Evolutionary conservation across 2,888 invertebrate genomes (phyloP), one percentile per base, ranked within the genome.

Genomic region (Rosalia funebris): DNA sequence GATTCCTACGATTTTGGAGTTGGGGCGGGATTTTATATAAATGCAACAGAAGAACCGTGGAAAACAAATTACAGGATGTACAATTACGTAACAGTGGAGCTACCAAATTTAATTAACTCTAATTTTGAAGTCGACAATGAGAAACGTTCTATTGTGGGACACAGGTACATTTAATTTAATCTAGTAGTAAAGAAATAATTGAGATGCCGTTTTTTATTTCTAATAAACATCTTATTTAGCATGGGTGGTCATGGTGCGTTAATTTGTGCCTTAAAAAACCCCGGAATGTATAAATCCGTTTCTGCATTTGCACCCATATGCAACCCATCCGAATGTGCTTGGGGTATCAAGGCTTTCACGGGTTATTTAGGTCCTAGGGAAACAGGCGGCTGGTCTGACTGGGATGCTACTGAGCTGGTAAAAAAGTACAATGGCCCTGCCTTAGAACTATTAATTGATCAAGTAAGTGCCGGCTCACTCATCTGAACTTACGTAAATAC

Each of bases 211-310:
- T n/a, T n/a, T n/a, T n/a, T n/a, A n/a, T n/a, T n/a, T n/a, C n/a
- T n/a, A n/a, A n/a, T n/a, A n/a, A n/a, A n/a, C n/a, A n/a, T n/a
- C n/a, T n/a, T n/a, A n/a, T n/a, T n/a, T 78, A 96, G 97, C 77
- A 99, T 99, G 98, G 98, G 98, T 60, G 98, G 98, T 16, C 98
- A 98, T 83, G 98, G 99, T 20, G 97, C 98, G 11, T 80, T 98
- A 44, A 89, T 96, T 52, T 92, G 92, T 76, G 92, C 93, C 2
- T 82, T 99, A 37, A 93, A 94, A 81, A 96, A 95, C 82, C 97
- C 97, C 7, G 93, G 92, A 10, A 82, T 91, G 57, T 98, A 92
- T 82, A 88, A 88, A 74, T 89, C 91, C 5, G 95, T 96, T 0
- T 96, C 97, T 64, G 96, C 95, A 2, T 98, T 99, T 84, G 89